Evolutionary conservation across 2,113 vertebrate genomes (phyloP).

Genomic region (Hemiscyllium ocellatum): DNA sequence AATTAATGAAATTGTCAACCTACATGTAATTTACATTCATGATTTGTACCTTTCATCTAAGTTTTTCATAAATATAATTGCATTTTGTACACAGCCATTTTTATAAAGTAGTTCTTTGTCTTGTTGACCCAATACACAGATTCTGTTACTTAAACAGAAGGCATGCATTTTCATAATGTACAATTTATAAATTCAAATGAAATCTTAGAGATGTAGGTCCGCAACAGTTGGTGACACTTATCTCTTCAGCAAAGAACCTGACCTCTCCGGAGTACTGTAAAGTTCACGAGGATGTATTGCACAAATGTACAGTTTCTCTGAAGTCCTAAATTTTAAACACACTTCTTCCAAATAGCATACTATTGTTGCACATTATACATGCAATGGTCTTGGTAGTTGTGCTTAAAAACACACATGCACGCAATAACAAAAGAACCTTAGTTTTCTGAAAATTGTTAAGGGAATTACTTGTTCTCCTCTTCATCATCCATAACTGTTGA

Average conservation of each 20-base stretch:
- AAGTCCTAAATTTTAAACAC: conserved; percentile 56
- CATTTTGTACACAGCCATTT: conserved; percentile 77
- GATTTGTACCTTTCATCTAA: conserved; percentile 53
- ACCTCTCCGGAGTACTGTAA: conserved; percentile 54
- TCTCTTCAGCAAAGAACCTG: conserved; percentile 59
- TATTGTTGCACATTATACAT: conserved; percentile 66
- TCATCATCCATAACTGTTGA: conserved; percentile 74
- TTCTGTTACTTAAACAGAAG: conserved; percentile 68
- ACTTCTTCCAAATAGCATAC: conserved; percentile 63
- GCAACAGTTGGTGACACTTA: conserved; percentile 51
- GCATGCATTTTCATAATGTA: conserved; percentile 81
- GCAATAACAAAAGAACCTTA: conserved; percentile 77
- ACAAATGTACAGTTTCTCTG: conserved; percentile 53
- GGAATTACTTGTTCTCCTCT: conserved; percentile 63
- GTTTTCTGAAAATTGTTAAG: conserved; percentile 74
- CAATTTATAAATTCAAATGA: conserved; percentile 61
- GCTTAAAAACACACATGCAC: conserved; percentile 87
- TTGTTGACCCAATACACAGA: conserved; percentile 65
- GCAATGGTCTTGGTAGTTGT: conserved; percentile 79
- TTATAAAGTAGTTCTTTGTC: conserved; percentile 55
- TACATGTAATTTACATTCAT: conserved; percentile 59
- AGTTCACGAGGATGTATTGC: conserved; percentile 54
- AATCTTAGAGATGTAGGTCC: conserved; percentile 57
- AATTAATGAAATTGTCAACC: conserved; percentile 51
- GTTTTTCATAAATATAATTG: conserved; percentile 66